Conservation (phyloP, 2,113 vertebrate genomes). For the Erinaceus europaeus region DNA sequence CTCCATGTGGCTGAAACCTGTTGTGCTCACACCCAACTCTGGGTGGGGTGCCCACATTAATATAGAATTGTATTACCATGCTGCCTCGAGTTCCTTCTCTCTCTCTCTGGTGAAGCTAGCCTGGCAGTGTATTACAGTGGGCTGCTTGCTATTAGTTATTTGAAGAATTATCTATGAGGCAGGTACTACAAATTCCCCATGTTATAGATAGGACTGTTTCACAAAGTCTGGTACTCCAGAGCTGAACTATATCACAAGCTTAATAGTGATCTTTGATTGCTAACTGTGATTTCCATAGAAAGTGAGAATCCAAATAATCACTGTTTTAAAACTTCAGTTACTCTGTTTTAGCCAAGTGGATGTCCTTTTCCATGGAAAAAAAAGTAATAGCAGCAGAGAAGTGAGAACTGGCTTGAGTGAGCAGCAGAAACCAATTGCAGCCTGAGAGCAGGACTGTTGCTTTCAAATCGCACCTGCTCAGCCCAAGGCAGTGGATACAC, state of each 20-base stretch:
- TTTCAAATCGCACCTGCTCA: conserved; percentile 24
- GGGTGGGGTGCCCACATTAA: too few species aligned
- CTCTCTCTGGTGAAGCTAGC: too few species aligned
- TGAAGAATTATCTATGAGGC: neutral
- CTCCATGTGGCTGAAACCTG: too few species aligned
- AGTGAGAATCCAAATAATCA: conserved; percentile 52
- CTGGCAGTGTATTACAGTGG: neutral
- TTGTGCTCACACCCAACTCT: too few species aligned
- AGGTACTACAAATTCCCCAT: neutral
- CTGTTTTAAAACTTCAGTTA: conserved; percentile 57
- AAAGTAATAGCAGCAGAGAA: conserved; percentile 40
- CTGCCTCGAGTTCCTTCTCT: too few species aligned
- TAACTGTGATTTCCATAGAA: conserved; percentile 51
- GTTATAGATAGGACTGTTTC: neutral
- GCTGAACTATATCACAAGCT: neutral
- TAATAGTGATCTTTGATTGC: neutral
- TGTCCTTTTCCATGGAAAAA: conserved; percentile 77
- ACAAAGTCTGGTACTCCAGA: neutral
- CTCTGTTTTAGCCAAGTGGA: conserved; percentile 48
- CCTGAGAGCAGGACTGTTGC: neutral
- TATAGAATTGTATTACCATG: too few species aligned
- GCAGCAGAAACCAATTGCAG: neutral
- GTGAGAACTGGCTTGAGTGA: conserved; percentile 34
- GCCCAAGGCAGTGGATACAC: neutral
- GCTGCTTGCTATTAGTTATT: neutral